Evolutionary conservation across 2,797 vertebrate genomes (phyloP).

Genomic region (Sebastes nivosus): DNA sequence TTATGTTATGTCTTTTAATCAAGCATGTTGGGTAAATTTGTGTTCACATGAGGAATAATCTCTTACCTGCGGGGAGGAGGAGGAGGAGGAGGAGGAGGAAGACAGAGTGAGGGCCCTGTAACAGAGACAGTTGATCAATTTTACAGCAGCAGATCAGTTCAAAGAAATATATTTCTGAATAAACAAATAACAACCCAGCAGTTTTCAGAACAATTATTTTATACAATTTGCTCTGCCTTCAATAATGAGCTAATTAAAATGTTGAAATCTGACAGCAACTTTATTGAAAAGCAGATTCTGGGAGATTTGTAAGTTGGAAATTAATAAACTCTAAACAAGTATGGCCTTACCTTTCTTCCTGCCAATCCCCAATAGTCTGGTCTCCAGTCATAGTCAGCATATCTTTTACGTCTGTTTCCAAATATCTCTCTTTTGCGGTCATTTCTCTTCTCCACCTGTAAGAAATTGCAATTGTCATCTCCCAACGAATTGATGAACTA

Average conservation of each 20-base stretch:
- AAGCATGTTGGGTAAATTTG: too few species aligned
- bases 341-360: background rate
- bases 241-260: background rate
- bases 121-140: background rate
- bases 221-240: background rate
- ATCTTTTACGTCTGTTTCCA: background rate
- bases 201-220: background rate
- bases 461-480: background rate
- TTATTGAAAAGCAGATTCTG: too few species aligned
- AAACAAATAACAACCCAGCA: background rate
- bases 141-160: background rate
- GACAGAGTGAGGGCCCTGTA: fast-evolving
- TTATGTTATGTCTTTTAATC: too few species aligned
- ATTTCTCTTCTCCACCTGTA: background rate
- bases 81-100: background rate
- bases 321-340: background rate
- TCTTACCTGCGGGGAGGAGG: background rate
- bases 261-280: background rate
- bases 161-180: background rate
- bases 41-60: too few species aligned
- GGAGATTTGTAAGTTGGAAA: background rate
- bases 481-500: background rate
- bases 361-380: background rate
- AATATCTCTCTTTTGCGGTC: too few species aligned
- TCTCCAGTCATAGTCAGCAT: fast-evolving